Evolutionary conservation across 1,140 invertebrate species (phyloP).

Genomic region (Melanaphis sacchari): DNA sequence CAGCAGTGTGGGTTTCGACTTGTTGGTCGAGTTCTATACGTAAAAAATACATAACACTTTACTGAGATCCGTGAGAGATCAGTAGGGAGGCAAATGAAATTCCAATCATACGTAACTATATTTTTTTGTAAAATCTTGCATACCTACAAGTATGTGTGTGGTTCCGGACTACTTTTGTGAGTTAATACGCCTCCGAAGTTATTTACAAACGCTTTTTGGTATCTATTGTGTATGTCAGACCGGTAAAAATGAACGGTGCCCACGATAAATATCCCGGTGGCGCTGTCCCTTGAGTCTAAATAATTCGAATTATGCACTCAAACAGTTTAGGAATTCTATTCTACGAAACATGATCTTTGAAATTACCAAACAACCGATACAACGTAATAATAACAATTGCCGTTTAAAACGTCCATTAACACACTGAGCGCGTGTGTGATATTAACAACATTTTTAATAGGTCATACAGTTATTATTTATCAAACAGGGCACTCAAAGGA

Average conservation of each 20-base stretch:
- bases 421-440: neutral
- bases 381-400: neutral
- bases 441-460: neutral
- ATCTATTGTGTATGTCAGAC: conserved; percentile 29
- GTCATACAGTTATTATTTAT: neutral
- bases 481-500: neutral
- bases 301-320: conserved; percentile 50
- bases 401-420: conserved; percentile 5
- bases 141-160: conserved; percentile 16
- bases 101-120: conserved; percentile 24
- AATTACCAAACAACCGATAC: neutral
- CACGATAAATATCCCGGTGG: conserved; percentile 40
- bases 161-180: conserved; percentile 3
- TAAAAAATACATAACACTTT: conserved; percentile 41
- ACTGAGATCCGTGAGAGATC: neutral
- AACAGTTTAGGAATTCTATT: conserved; percentile 24
- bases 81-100: conserved; percentile 26
- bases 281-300: conserved; percentile 23
- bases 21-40: conserved; percentile 29
- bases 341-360: conserved; percentile 21
- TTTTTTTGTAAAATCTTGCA: conserved; percentile 5
- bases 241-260: conserved; percentile 23
- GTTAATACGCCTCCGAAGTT: conserved; percentile 24
- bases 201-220: conserved; percentile 43
- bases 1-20: neutral